These are phyloP conservation scores for Sinotaia quadrata DNA, from an alignment of 2,888 invertebrate genomes.

Conservation along the genomic window DNA sequence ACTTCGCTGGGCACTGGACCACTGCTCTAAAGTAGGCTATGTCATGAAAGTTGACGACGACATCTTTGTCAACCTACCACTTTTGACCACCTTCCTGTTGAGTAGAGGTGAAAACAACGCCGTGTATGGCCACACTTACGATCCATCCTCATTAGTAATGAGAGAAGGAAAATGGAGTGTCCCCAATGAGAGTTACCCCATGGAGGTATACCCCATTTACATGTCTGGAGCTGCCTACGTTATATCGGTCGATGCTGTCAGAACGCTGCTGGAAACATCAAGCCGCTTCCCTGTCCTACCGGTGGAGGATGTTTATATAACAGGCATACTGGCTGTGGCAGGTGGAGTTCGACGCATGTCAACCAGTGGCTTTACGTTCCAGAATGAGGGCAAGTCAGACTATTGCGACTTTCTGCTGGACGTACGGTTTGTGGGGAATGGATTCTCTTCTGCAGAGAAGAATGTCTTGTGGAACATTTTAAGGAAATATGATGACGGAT, in stretches of 20 bases:
- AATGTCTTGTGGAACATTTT: too few species aligned
- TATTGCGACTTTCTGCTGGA: constrained; percentile 50
- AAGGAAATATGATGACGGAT: too few species aligned
- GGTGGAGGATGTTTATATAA: constrained; percentile 60
- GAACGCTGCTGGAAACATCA: constrained; percentile 42
- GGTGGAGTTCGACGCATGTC: constrained; percentile 40
- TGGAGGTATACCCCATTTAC: constrained; percentile 47
- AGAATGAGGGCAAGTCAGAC: constrained; percentile 41
- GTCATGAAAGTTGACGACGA: constrained; percentile 32
- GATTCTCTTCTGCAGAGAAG: too few species aligned
- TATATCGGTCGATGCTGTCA: constrained; percentile 44
- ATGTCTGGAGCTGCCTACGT: constrained; percentile 53
- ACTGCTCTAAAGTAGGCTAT: constrained; percentile 22
- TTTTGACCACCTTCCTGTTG: constrained; percentile 17
- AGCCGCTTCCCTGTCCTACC: constrained; percentile 48
- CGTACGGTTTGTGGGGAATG: constrained; percentile 15
- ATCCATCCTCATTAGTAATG: constrained; percentile 33
- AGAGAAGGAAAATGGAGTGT: constrained; percentile 53
- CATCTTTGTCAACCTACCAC: constrained; percentile 33
- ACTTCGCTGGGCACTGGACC: constrained; percentile 19
- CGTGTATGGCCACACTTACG: constrained; percentile 38
- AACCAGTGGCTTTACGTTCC: constrained; percentile 50
- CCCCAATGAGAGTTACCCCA: constrained; percentile 36
- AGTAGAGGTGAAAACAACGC: not conserved
- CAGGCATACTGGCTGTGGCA: constrained; percentile 51